Conservation (phyloP, 2,888 invertebrate genomes). For the Mylabris sibirica region DNA sequence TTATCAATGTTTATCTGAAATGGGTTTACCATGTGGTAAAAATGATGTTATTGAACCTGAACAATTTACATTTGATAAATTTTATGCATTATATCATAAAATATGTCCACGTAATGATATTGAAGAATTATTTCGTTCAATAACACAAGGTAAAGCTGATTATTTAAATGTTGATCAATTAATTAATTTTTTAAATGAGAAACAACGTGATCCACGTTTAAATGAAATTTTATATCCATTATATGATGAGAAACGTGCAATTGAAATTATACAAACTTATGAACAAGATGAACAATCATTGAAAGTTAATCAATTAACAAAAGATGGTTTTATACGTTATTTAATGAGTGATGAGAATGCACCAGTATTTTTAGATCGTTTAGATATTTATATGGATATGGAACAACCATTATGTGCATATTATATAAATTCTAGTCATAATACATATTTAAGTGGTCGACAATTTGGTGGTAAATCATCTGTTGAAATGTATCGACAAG, state of each 20-base stretch:
- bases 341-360: slow-evolving; percentile 99
- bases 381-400: slow-evolving; percentile 99
- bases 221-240: slow-evolving; percentile 99
- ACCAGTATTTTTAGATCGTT: slow-evolving; percentile 96
- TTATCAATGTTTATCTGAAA: slow-evolving; percentile 93
- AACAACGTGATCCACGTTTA: slow-evolving; percentile 96
- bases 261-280: slow-evolving; percentile 92
- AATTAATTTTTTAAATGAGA: slow-evolving; percentile 93
- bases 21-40: slow-evolving; percentile 94
- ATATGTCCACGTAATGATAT: slow-evolving; percentile 99
- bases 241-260: slow-evolving; percentile 92
- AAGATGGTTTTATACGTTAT: slow-evolving; percentile 83
- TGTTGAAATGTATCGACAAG: slow-evolving; percentile 99
- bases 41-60: slow-evolving; percentile 94
- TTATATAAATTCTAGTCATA: slow-evolving; percentile 98
- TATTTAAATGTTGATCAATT: slow-evolving; percentile 87
- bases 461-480: slow-evolving; percentile 99
- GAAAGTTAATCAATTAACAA: slow-evolving; percentile 78
- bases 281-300: slow-evolving; percentile 83
- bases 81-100: slow-evolving; percentile 97
- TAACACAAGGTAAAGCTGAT: slow-evolving; percentile 90
- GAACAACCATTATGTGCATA: slow-evolving; percentile 98
- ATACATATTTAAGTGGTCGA: slow-evolving; percentile 91
- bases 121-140: slow-evolving; percentile 93
- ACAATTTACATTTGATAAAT: slow-evolving; percentile 98